Conservation (phyloP, 2,888 invertebrate genomes). For the Coenonympha arcania region DNA sequence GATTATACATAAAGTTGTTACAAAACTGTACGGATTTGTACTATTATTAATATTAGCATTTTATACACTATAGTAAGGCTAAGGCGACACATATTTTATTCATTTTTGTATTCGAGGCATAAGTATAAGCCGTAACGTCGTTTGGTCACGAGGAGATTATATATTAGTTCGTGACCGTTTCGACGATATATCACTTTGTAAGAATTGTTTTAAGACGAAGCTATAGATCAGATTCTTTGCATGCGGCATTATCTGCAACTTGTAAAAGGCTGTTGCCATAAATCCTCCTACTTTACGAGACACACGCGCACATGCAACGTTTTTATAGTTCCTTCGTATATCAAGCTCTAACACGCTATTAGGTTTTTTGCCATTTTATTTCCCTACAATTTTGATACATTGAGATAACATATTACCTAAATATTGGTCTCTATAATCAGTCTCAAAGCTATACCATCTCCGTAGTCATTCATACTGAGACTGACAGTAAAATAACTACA, state of each 20-base stretch:
- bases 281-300: slow-evolving; percentile 8
- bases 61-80: no score
- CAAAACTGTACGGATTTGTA: no score
- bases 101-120: not conserved
- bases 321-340: slow-evolving; percentile 11
- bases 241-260: slow-evolving; percentile 9
- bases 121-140: not conserved
- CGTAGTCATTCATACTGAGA: no score
- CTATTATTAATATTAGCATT: no score
- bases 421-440: no score
- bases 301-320: slow-evolving; percentile 8
- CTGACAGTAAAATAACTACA: not conserved
- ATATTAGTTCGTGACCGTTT: not conserved
- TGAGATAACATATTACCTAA: not conserved
- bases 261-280: slow-evolving; percentile 6
- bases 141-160: slow-evolving; percentile 1
- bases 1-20: no score
- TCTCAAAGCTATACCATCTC: no score
- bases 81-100: not conserved
- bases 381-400: not conserved
- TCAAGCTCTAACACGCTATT: slow-evolving; percentile 11
- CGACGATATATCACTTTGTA: not conserved
- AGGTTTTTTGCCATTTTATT: slow-evolving; percentile 3
- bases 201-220: not conserved
- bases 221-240: slow-evolving; percentile 4